Base-by-base conservation (phyloP, 2,113 vertebrate genomes). In the Syngnathus scovelli region DNA sequence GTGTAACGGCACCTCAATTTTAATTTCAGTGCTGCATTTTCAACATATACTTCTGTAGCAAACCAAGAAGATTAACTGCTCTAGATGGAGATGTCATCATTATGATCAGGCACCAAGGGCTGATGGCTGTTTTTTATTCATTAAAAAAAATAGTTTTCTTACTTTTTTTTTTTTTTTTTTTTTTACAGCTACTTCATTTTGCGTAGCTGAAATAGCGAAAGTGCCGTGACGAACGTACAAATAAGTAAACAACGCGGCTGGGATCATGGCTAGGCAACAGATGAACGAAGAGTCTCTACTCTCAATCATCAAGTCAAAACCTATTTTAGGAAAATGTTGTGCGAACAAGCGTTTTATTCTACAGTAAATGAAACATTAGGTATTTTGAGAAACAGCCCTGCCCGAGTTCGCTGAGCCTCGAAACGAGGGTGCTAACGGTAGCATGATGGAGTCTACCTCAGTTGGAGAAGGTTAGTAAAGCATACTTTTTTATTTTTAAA, bases 171-270 rank as follows among this genome's bases (percentile, higher is more conserved):
- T n/a, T 7, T n/a, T n/a, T 52, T 51, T 7, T 51, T 51, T 16
- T 5, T 61, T 1, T 27, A 13, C 11, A 2, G 8, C 27, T 13
- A 21, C 51, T 46, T 41, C 18, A 54, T 60, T 48, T 1, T 43
- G 21, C 1, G 0, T 2, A 0, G 12, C 4, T 12, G 44, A 56
- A 58, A 73, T 65, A 2, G 66, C 27, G 89, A 92, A 92, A 90
- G 83, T 90, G 89, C 83, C 38, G 51, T 0, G 0, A 0, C 7
- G 15, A 59, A 54, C 71, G 48, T 21, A 27, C 67, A 83, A 66
- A 69, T 72, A 80, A 1, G 60, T 77, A 81, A 89, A 90, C 86
- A 90, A 0, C 37, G 64, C 62, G 10, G 63, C 44, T 39, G 41
- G 1, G 48, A 5, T 70, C 27, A 27, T 65, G 18, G 19, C 19